Evolutionary conservation across 1,140 invertebrate species (phyloP).

Genomic region (Chironomus striatipennis): DNA sequence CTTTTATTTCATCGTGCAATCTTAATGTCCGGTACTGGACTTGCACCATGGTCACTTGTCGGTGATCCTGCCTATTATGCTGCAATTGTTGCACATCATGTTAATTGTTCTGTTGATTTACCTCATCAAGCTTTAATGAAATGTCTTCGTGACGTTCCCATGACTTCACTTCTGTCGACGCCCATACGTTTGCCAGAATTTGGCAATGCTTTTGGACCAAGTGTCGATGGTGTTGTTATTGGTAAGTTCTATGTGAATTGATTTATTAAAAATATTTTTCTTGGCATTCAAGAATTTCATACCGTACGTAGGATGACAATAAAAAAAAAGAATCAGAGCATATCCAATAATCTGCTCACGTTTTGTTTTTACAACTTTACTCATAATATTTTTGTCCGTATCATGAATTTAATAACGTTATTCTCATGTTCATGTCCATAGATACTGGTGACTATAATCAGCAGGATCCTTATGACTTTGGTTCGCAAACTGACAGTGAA

Average conservation of each 20-base stretch:
- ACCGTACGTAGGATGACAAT: not conserved
- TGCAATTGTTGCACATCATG: slow-evolving; percentile 70
- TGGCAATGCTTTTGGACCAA: slow-evolving; percentile 79
- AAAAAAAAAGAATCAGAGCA: not conserved
- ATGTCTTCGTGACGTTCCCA: slow-evolving; percentile 71
- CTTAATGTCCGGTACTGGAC: slow-evolving; percentile 88
- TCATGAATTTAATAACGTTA: not conserved
- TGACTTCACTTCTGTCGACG: slow-evolving; percentile 62
- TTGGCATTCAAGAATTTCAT: not conserved
- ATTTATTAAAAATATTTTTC: not conserved
- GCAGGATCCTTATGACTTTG: slow-evolving; percentile 35
- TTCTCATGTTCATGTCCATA: no score
- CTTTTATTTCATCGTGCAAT: slow-evolving; percentile 87
- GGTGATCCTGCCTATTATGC: slow-evolving; percentile 81
- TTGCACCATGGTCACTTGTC: slow-evolving; percentile 87
- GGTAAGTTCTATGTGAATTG: slow-evolving; percentile 49
- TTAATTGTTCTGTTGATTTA: slow-evolving; percentile 74
- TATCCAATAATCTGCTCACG: not conserved
- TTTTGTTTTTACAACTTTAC: not conserved
- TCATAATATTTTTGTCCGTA: not conserved
- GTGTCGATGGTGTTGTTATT: slow-evolving; percentile 85
- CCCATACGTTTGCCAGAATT: slow-evolving; percentile 72
- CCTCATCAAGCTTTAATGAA: slow-evolving; percentile 65
- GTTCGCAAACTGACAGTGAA: slow-evolving; percentile 32
- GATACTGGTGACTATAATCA: slow-evolving; percentile 24